A percentile compares a stretch with the other conserved stretches of the same genome.
Evolutionary conservation across 2,888 invertebrate genomes (phyloP).

Genomic region (Trachelus stipa): DNA sequence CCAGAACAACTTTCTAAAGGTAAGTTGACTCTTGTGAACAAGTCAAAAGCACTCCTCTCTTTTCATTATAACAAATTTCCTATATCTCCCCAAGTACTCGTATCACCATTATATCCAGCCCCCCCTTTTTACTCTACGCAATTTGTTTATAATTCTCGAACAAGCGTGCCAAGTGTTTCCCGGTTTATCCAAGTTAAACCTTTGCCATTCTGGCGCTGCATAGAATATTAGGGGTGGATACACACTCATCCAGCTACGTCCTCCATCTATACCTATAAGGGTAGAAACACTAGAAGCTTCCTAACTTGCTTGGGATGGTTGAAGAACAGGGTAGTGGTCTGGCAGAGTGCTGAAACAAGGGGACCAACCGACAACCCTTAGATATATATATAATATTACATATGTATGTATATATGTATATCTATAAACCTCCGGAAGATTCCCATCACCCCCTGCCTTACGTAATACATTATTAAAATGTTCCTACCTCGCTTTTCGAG

Average conservation of each 20-base stretch:
- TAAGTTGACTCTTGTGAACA: not conserved
- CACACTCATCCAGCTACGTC: not conserved
- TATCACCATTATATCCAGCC: not conserved
- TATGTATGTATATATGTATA: not conserved
- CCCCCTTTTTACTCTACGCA: conserved; percentile 17
- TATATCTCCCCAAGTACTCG: not conserved
- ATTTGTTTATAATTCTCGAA: conserved; percentile 23
- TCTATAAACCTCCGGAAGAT: not conserved
- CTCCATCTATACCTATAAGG: not conserved
- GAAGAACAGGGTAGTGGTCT: not conserved
- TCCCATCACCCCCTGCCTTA: not conserved
- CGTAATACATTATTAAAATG: not conserved
- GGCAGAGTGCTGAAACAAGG: not conserved
- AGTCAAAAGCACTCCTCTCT: not conserved
- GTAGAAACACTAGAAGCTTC: not conserved
- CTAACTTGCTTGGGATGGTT: not conserved
- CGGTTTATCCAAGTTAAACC: conserved; percentile 14
- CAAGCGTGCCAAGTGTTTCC: conserved; percentile 19
- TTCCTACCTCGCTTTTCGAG: not conserved
- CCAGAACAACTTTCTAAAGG: not conserved
- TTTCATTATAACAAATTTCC: not conserved
- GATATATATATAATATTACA: not conserved
- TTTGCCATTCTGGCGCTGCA: not conserved
- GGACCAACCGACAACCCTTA: not conserved
- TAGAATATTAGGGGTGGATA: not conserved